Evolutionary conservation across 2,113 vertebrate genomes (phyloP).

Genomic region (Lontra canadensis): DNA sequence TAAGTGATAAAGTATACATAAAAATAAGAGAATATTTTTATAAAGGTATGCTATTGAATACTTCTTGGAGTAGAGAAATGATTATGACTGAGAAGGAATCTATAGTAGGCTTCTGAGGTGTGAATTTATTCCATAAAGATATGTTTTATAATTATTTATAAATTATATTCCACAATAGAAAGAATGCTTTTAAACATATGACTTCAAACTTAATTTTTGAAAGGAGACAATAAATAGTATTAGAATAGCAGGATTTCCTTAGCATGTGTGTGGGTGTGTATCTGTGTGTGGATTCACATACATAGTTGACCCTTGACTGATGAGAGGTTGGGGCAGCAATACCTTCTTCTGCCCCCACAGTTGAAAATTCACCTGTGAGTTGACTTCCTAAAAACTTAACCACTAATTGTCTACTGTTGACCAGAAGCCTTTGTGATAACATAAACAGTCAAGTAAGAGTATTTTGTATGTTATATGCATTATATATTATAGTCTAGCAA

Average conservation of each 20-base stretch:
- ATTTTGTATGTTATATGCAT: neutral
- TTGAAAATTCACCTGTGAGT: neutral
- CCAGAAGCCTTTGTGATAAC: neutral
- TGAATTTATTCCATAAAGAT: neutral
- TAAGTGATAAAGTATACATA: neutral
- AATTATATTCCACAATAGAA: neutral
- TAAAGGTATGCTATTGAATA: neutral
- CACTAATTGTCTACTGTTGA: neutral
- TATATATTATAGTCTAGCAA: neutral
- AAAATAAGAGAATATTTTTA: neutral
- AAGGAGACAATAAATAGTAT: neutral
- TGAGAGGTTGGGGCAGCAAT: neutral
- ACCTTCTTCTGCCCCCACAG: neutral
- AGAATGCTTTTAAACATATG: neutral
- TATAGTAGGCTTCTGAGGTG: neutral
- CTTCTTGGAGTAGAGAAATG: neutral
- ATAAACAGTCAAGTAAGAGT: neutral
- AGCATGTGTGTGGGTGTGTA: neutral
- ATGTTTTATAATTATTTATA: neutral
- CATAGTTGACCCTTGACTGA: neutral
- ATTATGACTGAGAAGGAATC: neutral
- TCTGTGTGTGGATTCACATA: neutral
- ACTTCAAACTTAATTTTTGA: conserved; percentile 19
- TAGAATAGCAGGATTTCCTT: neutral
- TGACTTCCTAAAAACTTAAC: neutral